Conservation (phyloP, 2,888 invertebrate species). For the Drosophila mayaguana region DNA sequence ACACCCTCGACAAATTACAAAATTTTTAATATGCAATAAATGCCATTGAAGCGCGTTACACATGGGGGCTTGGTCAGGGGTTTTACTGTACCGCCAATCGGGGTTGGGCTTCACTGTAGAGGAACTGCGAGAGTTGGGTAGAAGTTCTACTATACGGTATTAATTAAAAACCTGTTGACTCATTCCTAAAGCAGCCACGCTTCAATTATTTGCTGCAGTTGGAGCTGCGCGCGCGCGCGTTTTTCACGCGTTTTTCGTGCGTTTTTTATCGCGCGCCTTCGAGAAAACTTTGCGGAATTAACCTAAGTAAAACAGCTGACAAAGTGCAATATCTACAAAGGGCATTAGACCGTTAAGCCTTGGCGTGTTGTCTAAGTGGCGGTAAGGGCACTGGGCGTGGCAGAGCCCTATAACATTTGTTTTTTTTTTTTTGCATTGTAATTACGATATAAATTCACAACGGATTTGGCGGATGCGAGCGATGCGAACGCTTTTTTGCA, state of each 20-base stretch:
- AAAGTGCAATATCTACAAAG: slow-evolving; percentile 45
- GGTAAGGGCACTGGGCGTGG: slow-evolving; percentile 4
- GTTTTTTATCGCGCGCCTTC: slow-evolving; percentile 24
- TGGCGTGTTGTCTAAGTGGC: background rate
- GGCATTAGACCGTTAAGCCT: slow-evolving; percentile 69
- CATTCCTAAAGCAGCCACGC: slow-evolving; percentile 5
- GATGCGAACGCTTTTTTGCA: slow-evolving; percentile 58
- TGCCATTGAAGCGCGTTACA: slow-evolving; percentile 8
- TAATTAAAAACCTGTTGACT: slow-evolving; percentile 51
- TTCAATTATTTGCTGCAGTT: slow-evolving; percentile 1
- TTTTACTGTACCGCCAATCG: background rate
- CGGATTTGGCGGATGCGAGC: slow-evolving; percentile 56
- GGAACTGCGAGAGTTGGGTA: background rate
- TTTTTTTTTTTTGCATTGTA: slow-evolving; percentile 27
- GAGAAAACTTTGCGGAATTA: slow-evolving; percentile 8
- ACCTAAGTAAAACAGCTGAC: slow-evolving; percentile 33
- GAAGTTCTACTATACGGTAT: background rate
- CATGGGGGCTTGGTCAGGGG: background rate
- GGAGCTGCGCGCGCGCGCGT: background rate
- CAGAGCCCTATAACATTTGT: slow-evolving; percentile 41
- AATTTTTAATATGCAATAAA: slow-evolving; percentile 49
- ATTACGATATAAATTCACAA: slow-evolving; percentile 57
- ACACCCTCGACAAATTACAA: slow-evolving; percentile 42
- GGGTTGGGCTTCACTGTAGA: background rate
- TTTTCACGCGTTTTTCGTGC: slow-evolving; percentile 19